Conservation (phyloP, 2,888 invertebrate genomes). For the Schizaphis graminum region DNA sequence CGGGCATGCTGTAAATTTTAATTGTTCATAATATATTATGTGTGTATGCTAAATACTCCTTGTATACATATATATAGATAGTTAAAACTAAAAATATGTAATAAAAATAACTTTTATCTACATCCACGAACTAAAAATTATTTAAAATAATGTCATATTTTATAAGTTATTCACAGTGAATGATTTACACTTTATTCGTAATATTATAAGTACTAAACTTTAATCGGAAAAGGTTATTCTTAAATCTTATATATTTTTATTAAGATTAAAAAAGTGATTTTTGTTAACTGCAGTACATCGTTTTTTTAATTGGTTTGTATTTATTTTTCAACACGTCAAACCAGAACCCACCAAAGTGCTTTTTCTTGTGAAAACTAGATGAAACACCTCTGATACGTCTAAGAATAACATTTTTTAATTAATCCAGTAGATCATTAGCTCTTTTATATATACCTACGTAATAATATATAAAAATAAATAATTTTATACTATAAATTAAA, state of each 20-base stretch:
- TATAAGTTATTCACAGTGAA: neutral
- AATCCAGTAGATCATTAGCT: neutral
- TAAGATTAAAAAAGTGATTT: neutral
- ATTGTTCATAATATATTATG: neutral
- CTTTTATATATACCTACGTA: neutral
- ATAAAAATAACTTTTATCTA: neutral
- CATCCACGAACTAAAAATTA: neutral
- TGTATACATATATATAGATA: neutral
- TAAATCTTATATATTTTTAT: neutral
- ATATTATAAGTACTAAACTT: neutral
- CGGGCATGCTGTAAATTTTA: neutral
- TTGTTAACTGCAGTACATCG: neutral
- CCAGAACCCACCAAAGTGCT: neutral
- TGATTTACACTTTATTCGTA: neutral
- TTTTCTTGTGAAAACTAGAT: slow-evolving; percentile 32
- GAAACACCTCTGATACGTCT: neutral
- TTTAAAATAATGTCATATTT: neutral
- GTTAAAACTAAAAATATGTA: neutral
- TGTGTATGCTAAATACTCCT: neutral
- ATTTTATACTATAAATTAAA: neutral
- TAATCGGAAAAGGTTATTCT: neutral
- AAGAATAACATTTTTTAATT: neutral
- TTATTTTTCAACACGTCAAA: neutral
- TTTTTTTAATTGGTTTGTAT: neutral
- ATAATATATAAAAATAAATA: neutral